Base-by-base conservation (phyloP, 1,140 invertebrate genomes). In the Tetramorium simillimum region DNA sequence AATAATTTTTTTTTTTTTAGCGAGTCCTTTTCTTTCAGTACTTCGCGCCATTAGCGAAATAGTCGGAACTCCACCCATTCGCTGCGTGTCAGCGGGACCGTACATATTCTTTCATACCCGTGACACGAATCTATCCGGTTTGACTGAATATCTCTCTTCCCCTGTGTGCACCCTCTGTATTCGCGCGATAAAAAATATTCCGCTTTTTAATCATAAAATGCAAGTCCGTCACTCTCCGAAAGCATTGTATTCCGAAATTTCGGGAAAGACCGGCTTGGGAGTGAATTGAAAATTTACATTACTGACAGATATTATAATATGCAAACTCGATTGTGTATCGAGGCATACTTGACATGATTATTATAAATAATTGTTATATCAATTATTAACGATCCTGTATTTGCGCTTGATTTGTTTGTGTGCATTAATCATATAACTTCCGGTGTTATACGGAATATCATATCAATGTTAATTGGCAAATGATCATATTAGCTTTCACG, bases 1-100 rank as follows among this genome's bases (percentile, higher is more conserved):
- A 86, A 63, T 76, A 51, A 63, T 53, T 40, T 69, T 67, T 90
- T 67, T 90, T 86, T 65, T 69, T 67, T 90, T 76, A 70, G 49
- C 56, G 56, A 63, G 24, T 65, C 28, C 18, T 21, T 84, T 43
- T 80, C 43, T 77, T 62, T 80, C 69, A 69, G 3, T 72, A 49
- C 40, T 60, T 14, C 62, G 33, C 21, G 73, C 84, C 86, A 89
- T 90, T 84, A 89, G 78, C 51, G 56, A 87, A 84, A 89, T 89
- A 88, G 78, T 85, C 86, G 40, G 60, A 80, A 75, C 70, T 86
- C 88, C 73, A 69, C 78, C 73, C 84, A 69, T 58, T 69, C 37
- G 75, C 51, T 62, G 62, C 62, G 75, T 85, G 80, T 85, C 62
- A 16, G 16, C 65, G 53, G 76, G 53, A 58, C 21, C 4, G 24